Evolutionary conservation across 2,797 vertebrate genomes (phyloP).

Genomic region (Manis crassicaudata): DNA sequence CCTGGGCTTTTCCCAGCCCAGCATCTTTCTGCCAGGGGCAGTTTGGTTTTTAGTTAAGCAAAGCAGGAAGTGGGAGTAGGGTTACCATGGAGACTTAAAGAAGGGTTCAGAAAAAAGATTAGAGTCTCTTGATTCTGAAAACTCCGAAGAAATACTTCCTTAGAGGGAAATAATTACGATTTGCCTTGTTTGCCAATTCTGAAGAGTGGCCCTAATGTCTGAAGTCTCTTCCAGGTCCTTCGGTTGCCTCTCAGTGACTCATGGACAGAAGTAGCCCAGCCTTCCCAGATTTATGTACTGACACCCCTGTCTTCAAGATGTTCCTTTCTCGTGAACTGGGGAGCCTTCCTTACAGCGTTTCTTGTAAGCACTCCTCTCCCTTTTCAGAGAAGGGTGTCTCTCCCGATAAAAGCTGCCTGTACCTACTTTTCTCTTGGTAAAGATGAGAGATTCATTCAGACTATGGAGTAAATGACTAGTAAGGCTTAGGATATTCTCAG

Average conservation of each 20-base stretch:
- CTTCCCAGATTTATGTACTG: background rate
- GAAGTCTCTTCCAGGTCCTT: background rate
- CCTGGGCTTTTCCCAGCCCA: background rate
- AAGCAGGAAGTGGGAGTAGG: background rate
- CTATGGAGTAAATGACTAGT: background rate
- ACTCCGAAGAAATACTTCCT: background rate
- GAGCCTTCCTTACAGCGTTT: background rate
- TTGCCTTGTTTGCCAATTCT: background rate
- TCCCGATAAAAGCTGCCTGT: background rate
- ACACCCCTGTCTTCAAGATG: background rate
- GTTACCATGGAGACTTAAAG: background rate
- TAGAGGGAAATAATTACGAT: no score
- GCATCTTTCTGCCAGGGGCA: background rate
- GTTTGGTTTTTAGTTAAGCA: background rate
- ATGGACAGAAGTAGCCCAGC: rapidly evolving
- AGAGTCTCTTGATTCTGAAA: background rate
- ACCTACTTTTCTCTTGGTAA: background rate
- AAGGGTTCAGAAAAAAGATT: background rate
- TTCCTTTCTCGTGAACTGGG: background rate
- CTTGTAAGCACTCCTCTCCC: background rate
- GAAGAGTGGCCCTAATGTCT: background rate
- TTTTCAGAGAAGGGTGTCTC: background rate
- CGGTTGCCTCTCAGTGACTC: background rate
- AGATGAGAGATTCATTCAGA: background rate
- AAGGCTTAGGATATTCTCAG: background rate